Percentiles rank a stretch among this genome's conserved stretches.
Evolutionary conservation across 2,888 invertebrate genomes (phyloP).

Genomic region (Hedychridium roseum): DNA sequence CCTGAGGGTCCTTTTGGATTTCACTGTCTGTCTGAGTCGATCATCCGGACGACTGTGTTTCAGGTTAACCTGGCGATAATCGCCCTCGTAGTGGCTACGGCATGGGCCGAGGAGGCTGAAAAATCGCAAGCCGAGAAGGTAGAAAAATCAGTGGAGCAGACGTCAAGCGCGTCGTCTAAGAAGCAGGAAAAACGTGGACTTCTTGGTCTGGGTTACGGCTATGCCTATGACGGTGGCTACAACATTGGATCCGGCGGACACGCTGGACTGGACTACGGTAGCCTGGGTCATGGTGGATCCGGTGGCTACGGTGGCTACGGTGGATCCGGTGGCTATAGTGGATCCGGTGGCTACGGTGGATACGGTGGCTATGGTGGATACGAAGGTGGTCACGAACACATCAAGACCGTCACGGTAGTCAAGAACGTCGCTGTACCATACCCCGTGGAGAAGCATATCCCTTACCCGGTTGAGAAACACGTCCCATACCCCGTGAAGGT

Average conservation of each 20-base stretch:
- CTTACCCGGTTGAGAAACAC: conserved; percentile 76
- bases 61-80: conserved; percentile 79
- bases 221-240: conserved; percentile 81
- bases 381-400: conserved; percentile 66
- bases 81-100: conserved; percentile 74
- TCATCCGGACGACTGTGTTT: no score
- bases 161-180: conserved; percentile 64
- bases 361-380: conserved; percentile 63
- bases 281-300: conserved; percentile 63
- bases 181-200: conserved; percentile 85
- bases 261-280: conserved; percentile 26
- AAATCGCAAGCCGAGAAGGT: conserved; percentile 64
- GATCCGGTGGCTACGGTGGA: conserved; percentile 68
- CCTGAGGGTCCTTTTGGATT: background rate
- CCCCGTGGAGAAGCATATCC: conserved; percentile 58
- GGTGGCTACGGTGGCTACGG: conserved; percentile 52
- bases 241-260: conserved; percentile 72
- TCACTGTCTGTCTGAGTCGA: background rate
- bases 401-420: conserved; percentile 73
- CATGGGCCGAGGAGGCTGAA: conserved; percentile 71
- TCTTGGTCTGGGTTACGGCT: conserved; percentile 81
- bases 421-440: conserved; percentile 68
- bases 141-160: conserved; percentile 22
- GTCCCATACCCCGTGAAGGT: conserved; percentile 71
- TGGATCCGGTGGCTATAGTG: conserved; percentile 36